These are phyloP conservation scores for Chromis chromis DNA, from an alignment of 2,797 vertebrate genomes.

Conservation along the genomic window DNA sequence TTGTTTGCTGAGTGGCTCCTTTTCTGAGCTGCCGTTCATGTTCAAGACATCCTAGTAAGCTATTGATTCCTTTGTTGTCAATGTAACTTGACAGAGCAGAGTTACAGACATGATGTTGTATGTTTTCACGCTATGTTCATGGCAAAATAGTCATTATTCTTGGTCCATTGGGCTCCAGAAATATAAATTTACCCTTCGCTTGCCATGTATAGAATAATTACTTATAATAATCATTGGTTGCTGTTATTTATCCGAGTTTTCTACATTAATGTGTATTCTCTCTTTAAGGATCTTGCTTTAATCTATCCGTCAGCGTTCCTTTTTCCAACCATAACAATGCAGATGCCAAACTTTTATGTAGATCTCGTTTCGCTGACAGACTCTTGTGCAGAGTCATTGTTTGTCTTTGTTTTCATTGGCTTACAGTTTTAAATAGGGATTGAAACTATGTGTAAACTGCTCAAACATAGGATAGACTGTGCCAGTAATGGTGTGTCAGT, in stretches of 20 bases:
- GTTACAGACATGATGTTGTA: background rate
- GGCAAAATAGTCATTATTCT: background rate
- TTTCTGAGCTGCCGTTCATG: constrained; percentile 14
- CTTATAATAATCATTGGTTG: background rate
- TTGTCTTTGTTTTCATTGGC: background rate
- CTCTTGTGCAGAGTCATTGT: background rate
- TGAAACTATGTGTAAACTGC: background rate
- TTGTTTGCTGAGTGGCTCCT: constrained; percentile 30
- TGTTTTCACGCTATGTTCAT: background rate
- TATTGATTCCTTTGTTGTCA: background rate
- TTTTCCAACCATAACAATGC: background rate
- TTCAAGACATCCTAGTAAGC: constrained; percentile 12
- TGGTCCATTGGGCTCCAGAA: background rate
- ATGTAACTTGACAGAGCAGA: background rate
- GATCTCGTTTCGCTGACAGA: background rate
- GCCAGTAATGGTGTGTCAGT: no score
- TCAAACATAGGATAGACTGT: no score
- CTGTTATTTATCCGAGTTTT: background rate
- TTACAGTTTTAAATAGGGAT: background rate
- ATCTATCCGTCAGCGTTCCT: background rate
- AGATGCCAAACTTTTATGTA: background rate
- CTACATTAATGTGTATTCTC: background rate
- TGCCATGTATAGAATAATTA: background rate
- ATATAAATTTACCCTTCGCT: background rate
- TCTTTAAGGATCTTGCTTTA: background rate